Evolutionary conservation across 2,113 vertebrate genomes (phyloP).

Genomic region (Sigmodon hispidus): DNA sequence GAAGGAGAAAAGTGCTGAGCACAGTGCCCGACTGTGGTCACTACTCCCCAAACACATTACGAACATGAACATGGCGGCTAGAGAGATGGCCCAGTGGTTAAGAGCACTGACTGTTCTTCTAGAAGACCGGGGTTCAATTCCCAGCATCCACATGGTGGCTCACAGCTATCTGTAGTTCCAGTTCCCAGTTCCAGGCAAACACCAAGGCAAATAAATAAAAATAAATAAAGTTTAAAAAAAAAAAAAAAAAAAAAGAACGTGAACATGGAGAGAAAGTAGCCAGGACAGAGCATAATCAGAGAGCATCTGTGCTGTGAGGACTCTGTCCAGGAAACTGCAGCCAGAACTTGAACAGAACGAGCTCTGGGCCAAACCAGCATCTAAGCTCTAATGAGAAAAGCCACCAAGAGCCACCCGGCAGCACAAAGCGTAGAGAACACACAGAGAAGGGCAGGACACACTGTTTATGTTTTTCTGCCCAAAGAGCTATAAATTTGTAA

Average conservation of each 20-base stretch:
- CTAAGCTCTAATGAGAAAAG: constrained; percentile 65
- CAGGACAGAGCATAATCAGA: constrained; percentile 8
- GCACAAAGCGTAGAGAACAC: constrained; percentile 43
- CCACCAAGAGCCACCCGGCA: constrained; percentile 42
- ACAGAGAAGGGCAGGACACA: background rate
- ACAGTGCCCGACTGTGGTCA: background rate
- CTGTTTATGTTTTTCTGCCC: constrained; percentile 56
- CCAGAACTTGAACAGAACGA: background rate
- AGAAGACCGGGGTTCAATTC: too few relatives aligned
- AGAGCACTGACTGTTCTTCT: too few relatives aligned
- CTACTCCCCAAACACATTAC: background rate
- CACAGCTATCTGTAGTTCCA: too few relatives aligned
- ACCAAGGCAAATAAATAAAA: too few relatives aligned
- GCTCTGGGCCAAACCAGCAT: constrained; percentile 67
- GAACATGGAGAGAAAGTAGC: background rate
- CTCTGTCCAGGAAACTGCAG: constrained; percentile 66
- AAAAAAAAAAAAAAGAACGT: too few relatives aligned
- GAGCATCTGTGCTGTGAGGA: constrained; percentile 40
- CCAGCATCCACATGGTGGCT: too few relatives aligned
- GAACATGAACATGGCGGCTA: background rate
- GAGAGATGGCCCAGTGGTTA: too few relatives aligned
- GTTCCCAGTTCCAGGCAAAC: too few relatives aligned
- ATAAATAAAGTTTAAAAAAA: too few relatives aligned
- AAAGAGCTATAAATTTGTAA: constrained; percentile 68
- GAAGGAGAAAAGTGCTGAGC: background rate